These are phyloP conservation scores for Rhagonycha fulva DNA, from an alignment of 2,888 invertebrate species.

Conservation along the genomic window DNA sequence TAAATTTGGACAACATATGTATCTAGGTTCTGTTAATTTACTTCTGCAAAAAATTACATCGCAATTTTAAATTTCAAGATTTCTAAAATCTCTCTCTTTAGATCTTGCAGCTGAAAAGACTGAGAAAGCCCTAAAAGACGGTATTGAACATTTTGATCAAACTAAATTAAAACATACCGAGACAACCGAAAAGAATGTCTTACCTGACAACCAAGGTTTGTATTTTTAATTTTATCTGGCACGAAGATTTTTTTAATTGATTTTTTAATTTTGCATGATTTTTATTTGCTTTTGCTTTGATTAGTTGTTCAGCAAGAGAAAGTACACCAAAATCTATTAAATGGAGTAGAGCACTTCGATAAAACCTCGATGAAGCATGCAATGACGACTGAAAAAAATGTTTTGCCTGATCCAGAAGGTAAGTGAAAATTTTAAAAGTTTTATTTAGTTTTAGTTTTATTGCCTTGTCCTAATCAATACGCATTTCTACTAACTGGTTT, in stretches of 20 bases:
- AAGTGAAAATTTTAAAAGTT: slow-evolving; percentile 17
- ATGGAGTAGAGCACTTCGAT: slow-evolving; percentile 75
- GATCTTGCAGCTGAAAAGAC: slow-evolving; percentile 88
- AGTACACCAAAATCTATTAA: slow-evolving; percentile 71
- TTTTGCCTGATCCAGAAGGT: slow-evolving; percentile 72
- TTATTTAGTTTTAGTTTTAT: slow-evolving; percentile 8
- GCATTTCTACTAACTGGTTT: not conserved
- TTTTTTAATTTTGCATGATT: slow-evolving; percentile 12
- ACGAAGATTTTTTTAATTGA: not conserved
- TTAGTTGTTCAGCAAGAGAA: slow-evolving; percentile 75
- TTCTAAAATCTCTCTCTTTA: slow-evolving; percentile 55
- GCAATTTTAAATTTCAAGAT: not conserved
- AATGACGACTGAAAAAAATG: slow-evolving; percentile 74
- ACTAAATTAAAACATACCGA: slow-evolving; percentile 86
- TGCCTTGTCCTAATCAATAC: not conserved
- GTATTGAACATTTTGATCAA: slow-evolving; percentile 85
- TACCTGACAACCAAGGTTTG: slow-evolving; percentile 91
- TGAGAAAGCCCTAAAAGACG: slow-evolving; percentile 81
- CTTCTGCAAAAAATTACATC: no score
- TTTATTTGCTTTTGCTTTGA: slow-evolving; percentile 40
- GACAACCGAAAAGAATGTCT: slow-evolving; percentile 89
- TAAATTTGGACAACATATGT: not conserved
- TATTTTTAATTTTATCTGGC: slow-evolving; percentile 5
- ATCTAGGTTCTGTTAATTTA: no score
- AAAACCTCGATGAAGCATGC: slow-evolving; percentile 75